A percentile compares a stretch with the other conserved stretches of the same genome.
Evolutionary conservation across 1,140 invertebrate species (phyloP).

Genomic region (Drosophila insularis): DNA sequence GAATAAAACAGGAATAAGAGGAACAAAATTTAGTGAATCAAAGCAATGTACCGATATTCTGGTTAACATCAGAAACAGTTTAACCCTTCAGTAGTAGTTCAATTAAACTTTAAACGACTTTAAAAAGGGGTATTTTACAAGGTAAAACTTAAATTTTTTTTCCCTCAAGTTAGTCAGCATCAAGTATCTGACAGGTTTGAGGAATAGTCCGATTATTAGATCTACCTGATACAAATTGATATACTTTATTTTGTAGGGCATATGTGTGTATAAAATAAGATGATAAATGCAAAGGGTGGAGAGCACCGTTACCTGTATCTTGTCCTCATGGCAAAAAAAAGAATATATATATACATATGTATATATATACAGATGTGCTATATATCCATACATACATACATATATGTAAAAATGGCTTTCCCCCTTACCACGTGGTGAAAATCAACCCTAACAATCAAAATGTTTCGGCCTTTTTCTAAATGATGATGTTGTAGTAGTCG

Average conservation of each 20-base stretch:
- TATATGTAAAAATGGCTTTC: neutral
- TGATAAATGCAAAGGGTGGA: neutral
- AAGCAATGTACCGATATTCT: too few relatives aligned
- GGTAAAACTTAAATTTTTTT: too few relatives aligned
- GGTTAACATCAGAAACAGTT: too few relatives aligned
- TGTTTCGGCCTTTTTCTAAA: constrained; percentile 38
- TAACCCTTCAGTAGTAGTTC: too few relatives aligned
- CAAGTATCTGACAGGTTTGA: too few relatives aligned
- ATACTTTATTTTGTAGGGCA: neutral
- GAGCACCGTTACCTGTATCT: neutral
- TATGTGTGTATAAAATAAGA: too few relatives aligned
- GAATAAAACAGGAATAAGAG: neutral
- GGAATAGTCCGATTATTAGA: neutral
- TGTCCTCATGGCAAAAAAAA: neutral
- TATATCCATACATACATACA: neutral
- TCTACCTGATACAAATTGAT: neutral
- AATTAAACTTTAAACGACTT: too few relatives aligned
- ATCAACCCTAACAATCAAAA: constrained; percentile 74
- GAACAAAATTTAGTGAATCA: neutral
- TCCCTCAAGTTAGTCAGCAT: too few relatives aligned
- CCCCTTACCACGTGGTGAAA: constrained; percentile 72
- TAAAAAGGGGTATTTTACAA: too few relatives aligned
- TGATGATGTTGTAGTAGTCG: constrained; percentile 17
- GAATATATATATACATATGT: neutral
- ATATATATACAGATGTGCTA: neutral